Evolutionary conservation across 2,113 vertebrate species (phyloP).

Genomic region (Corvus moneduloides): DNA sequence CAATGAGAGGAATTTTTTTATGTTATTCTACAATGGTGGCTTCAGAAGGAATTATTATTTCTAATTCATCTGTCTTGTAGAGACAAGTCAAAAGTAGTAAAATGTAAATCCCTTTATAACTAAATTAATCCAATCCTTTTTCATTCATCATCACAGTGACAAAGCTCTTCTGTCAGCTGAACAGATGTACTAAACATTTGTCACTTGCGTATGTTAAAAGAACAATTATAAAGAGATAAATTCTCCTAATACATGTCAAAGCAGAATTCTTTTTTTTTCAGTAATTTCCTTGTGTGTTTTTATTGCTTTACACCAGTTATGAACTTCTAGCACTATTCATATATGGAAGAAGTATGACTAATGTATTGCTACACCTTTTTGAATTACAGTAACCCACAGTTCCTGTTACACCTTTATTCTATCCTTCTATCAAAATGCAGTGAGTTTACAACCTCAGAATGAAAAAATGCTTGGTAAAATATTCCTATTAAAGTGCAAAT

Average conservation of each 20-base stretch:
- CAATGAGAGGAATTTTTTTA: slow-evolving; percentile 46
- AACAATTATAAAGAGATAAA: slow-evolving; percentile 23
- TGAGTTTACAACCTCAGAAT: neutral
- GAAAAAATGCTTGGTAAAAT: neutral
- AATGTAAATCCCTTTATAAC: slow-evolving; percentile 65
- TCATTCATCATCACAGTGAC: slow-evolving; percentile 45
- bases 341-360: neutral
- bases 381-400: neutral
- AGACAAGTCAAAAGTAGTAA: slow-evolving; percentile 22
- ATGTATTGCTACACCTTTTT: neutral
- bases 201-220: neutral
- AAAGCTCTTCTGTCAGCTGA: slow-evolving; percentile 41
- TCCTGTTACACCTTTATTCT: slow-evolving; percentile 2
- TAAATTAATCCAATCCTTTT: slow-evolving; percentile 56
- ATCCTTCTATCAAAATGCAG: neutral
- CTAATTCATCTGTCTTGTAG: slow-evolving; percentile 53
- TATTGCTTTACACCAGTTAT: neutral
- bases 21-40: neutral
- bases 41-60: slow-evolving; percentile 63
- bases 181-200: slow-evolving; percentile 51
- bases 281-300: slow-evolving; percentile 6
- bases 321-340: neutral
- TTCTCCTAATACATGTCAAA: slow-evolving; percentile 36
- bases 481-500: slow-evolving; percentile 32
- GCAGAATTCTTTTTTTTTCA: neutral